Evolutionary conservation across 2,113 vertebrate species (phyloP), one percentile per base, ranked within the genome.

Genomic region (Todiramphus saurophagus): DNA sequence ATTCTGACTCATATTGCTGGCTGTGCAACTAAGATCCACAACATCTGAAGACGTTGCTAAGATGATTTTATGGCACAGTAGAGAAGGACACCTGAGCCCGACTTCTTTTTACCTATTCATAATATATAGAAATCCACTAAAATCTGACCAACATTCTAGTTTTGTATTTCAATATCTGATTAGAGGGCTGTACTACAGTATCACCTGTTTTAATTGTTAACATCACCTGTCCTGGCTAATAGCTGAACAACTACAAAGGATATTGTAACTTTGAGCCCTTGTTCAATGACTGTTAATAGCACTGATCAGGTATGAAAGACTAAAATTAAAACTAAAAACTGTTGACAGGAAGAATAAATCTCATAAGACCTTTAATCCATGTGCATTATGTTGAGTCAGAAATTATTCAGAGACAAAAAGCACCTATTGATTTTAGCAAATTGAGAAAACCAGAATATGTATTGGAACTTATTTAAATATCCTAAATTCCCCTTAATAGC

Each of bases 291-390:
- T 89, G 31, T 81, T 95, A 77, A 80, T 86, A 86, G n/a, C 62
- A 56, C 64, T 86, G 35, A 79, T 63, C 89, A 95, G 72, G 83
- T 84, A 94, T 44, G 88, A 73, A 91, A 91, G 81, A 87, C 62
- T 94, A 84, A 96, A 97, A 97, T 86, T 90, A 96, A 97, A 97
- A 97, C 90, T 95, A 94, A 96, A 96, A 83, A 68, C 96, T 96
- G 89, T 96, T 97, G 96, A 95, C 82, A 96, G 82, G 72, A 92
- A 93, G 85, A 97, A 88, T 91, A 97, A 97, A 96, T 90, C 86
- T 96, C 55, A 10, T 78, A 87, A 97, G 74, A 94, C 83, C 67
- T 94, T 95, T 97, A 97, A 96, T 95, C 96, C 67, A 66, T 85
- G 90, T 39, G 55, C 74, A 87, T 94, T 96, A 63, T 69, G 21